These are phyloP conservation scores for Mesochorus sp. DNA, from an alignment of 2,888 invertebrate species.

Conservation along the genomic window DNA sequence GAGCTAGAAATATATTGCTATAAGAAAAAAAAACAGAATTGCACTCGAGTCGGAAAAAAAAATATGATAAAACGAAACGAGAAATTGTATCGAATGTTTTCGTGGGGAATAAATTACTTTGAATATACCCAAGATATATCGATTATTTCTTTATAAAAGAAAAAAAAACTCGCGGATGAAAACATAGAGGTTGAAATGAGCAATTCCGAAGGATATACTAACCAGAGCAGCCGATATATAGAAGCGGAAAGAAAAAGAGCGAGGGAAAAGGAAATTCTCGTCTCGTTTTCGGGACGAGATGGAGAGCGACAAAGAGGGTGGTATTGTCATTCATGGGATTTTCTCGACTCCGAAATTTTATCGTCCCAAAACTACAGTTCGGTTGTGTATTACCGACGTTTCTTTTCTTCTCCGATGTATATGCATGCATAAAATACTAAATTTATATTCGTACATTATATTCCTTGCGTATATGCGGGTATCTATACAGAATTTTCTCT, in stretches of 20 bases:
- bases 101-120: too few relatives aligned
- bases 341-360: constrained; percentile 32
- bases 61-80: too few relatives aligned
- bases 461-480: too few relatives aligned
- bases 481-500: constrained; percentile 28
- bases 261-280: not conserved
- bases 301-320: not conserved
- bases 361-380: constrained; percentile 40
- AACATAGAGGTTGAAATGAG: not conserved
- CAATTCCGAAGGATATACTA: constrained; percentile 38
- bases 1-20: too few relatives aligned
- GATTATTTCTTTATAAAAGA: not conserved
- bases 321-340: constrained; percentile 57
- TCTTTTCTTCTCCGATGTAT: constrained; percentile 6
- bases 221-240: not conserved
- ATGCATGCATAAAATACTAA: not conserved
- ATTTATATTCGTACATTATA: not conserved
- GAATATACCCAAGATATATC: too few relatives aligned
- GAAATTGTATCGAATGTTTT: too few relatives aligned
- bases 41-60: too few relatives aligned
- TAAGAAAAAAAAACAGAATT: too few relatives aligned
- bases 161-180: not conserved
- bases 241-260: not conserved
- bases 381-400: constrained; percentile 38
- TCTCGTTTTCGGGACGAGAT: not conserved